Evolutionary conservation across 1,140 invertebrate species (phyloP).

Genomic region (Caerostris extrusa): DNA sequence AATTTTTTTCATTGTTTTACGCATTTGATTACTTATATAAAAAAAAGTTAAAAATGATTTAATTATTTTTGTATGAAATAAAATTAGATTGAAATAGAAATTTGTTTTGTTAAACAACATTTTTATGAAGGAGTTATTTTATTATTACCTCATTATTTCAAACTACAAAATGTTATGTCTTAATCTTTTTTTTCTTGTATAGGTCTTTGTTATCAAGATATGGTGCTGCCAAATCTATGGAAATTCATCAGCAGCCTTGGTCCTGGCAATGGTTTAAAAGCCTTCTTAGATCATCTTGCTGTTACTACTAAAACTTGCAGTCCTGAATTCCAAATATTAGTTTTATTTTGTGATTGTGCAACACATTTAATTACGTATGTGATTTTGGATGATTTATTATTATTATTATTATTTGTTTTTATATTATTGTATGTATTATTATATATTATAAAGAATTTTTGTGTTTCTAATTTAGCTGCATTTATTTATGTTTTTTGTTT

Average conservation of each 20-base stretch:
- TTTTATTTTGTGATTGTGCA: slow-evolving; percentile 97
- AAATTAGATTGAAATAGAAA: not conserved
- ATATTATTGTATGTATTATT: no score
- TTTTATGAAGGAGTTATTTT: no score
- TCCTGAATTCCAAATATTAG: slow-evolving; percentile 94
- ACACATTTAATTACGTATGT: slow-evolving; percentile 98
- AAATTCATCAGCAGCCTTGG: slow-evolving; percentile 93
- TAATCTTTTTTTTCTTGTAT: slow-evolving; percentile 78
- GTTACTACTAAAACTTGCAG: slow-evolving; percentile 89
- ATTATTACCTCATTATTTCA: no score
- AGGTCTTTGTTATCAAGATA: slow-evolving; percentile 96
- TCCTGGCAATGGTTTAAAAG: slow-evolving; percentile 93
- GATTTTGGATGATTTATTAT: slow-evolving; percentile 13
- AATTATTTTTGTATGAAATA: not conserved
- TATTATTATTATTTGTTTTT: not conserved
- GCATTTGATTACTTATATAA: no score
- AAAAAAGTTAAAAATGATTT: not conserved
- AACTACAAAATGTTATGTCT: no score
- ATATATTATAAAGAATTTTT: no score
- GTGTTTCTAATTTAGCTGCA: no score
- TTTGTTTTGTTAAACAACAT: slow-evolving; percentile 26
- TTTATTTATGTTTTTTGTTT: no score
- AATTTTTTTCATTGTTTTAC: not conserved
- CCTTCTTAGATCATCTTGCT: slow-evolving; percentile 92
- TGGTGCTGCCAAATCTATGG: slow-evolving; percentile 95